Evolutionary conservation across 2,797 vertebrate species (phyloP).

Genomic region (Hafferia zeledoni): DNA sequence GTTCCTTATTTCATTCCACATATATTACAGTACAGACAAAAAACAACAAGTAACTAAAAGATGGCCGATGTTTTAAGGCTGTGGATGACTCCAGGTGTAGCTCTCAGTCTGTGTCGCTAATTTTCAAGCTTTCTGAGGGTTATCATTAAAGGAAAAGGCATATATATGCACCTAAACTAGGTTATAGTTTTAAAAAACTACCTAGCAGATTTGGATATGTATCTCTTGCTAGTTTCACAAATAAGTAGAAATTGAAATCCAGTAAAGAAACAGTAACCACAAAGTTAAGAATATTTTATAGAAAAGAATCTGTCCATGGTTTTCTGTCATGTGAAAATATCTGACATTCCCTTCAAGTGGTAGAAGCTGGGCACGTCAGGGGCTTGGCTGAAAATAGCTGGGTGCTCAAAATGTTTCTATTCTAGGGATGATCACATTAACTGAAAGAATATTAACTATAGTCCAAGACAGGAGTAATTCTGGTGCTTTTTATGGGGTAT

Average conservation of each 20-base stretch:
- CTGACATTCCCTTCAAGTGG: neutral
- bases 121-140: neutral
- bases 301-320: rapidly evolving
- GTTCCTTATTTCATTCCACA: neutral
- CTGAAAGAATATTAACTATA: neutral
- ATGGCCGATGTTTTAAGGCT: neutral
- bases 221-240: neutral
- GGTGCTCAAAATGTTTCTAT: neutral
- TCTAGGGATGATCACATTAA: neutral
- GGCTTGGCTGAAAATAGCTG: neutral
- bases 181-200: neutral
- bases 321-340: neutral
- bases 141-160: neutral
- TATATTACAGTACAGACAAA: neutral
- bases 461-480: neutral
- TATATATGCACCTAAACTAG: neutral
- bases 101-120: neutral
- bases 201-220: neutral
- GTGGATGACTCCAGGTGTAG: neutral
- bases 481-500: neutral
- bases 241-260: neutral
- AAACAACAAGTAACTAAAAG: neutral
- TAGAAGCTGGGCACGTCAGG: neutral
- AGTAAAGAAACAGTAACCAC: neutral
- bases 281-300: neutral